phyloP scores from a whole-genome alignment of 2,797 vertebrate species.

The Oceanodroma leucorhoa region DNA sequence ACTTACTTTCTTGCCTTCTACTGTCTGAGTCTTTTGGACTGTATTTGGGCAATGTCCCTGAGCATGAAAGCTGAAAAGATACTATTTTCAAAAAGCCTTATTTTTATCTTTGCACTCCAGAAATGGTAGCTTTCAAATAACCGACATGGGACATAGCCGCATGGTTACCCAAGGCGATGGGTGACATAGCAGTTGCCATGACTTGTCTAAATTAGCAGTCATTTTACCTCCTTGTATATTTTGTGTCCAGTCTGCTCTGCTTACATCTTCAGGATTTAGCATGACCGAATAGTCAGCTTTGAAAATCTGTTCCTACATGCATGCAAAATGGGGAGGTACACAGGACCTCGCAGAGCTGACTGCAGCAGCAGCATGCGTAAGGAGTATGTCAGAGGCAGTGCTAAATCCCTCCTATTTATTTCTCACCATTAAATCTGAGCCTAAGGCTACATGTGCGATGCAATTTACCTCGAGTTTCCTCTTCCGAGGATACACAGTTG shows the following conservation, averaged over 20 bases:
- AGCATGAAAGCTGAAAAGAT: neutral
- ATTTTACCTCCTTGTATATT: neutral
- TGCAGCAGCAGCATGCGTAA: neutral
- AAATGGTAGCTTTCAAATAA: neutral
- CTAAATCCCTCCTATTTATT: neutral
- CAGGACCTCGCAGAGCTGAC: neutral
- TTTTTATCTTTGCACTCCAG: neutral
- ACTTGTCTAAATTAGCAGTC: neutral
- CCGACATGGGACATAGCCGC: rapidly evolving
- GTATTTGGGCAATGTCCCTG: neutral
- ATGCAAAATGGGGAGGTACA: neutral
- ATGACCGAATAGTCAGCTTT: neutral
- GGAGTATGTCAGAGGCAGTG: neutral
- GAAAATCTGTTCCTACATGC: neutral
- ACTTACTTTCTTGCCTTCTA: neutral
- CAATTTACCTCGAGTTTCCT: neutral
- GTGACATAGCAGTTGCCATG: neutral
- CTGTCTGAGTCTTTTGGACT: neutral
- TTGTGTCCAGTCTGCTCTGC: neutral
- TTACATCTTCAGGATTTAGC: neutral
- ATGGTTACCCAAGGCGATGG: neutral
- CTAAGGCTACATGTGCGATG: neutral
- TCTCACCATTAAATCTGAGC: neutral
- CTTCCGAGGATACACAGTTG: neutral
- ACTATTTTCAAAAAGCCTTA: neutral